phyloP scores from a whole-genome alignment of 2,888 invertebrate species.

The Arge pagana region DNA sequence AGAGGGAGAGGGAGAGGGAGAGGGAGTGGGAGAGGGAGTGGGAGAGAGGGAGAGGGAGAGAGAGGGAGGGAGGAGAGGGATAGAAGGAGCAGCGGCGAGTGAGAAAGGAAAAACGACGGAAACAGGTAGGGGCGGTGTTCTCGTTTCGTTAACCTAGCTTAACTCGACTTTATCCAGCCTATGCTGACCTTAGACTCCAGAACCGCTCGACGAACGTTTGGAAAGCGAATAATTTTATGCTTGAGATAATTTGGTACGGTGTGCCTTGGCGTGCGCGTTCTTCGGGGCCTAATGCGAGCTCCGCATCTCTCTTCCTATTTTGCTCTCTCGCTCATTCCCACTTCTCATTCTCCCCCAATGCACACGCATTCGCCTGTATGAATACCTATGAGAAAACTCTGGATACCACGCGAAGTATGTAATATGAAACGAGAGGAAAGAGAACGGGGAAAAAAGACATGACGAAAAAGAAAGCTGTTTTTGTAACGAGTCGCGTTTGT shows the following conservation, averaged over 20 bases:
- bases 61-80: neutral
- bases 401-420: too few species aligned
- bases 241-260: slow-evolving; percentile 16
- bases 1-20: neutral
- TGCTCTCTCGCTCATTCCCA: too few species aligned
- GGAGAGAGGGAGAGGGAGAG: neutral
- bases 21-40: neutral
- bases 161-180: slow-evolving; percentile 10
- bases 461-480: too few species aligned
- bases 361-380: too few species aligned
- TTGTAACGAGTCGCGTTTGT: too few species aligned
- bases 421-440: too few species aligned
- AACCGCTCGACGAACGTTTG: slow-evolving; percentile 15
- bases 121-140: slow-evolving; percentile 7
- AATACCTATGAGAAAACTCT: too few species aligned
- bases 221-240: slow-evolving; percentile 19
- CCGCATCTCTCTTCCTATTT: too few species aligned
- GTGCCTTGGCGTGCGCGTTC: too few species aligned
- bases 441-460: too few species aligned
- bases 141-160: slow-evolving; percentile 14
- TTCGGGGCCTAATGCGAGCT: slow-evolving; percentile 4
- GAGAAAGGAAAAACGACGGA: neutral
- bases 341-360: too few species aligned
- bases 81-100: neutral
- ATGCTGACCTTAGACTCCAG: slow-evolving; percentile 13